Percentiles rank a stretch among this genome's conserved stretches.
Conservation (phyloP, 2,113 vertebrate species). For the Equus przewalskii region DNA sequence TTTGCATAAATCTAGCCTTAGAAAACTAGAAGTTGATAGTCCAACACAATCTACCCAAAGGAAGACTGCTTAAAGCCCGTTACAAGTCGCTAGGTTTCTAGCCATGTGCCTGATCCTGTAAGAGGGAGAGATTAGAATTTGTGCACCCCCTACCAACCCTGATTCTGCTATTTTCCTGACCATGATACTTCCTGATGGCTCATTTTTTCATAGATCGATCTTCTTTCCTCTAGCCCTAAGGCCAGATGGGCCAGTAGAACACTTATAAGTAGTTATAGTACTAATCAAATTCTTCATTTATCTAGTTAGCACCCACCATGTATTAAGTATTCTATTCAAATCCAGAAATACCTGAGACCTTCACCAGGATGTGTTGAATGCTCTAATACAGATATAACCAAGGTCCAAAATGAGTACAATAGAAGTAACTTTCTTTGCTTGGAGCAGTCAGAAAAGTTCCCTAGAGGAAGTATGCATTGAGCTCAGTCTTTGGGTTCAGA, state of each 20-base stretch:
- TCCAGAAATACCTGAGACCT: neutral
- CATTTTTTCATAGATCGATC: neutral
- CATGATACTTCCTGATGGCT: neutral
- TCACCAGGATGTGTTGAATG: neutral
- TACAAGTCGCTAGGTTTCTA: neutral
- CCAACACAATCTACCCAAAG: neutral
- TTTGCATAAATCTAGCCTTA: neutral
- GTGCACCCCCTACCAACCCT: neutral
- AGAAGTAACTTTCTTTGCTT: neutral
- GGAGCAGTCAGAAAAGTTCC: neutral
- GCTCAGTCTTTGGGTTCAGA: neutral
- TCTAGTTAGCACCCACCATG: neutral
- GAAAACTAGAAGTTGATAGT: neutral
- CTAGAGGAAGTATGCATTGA: neutral
- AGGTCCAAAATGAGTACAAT: neutral
- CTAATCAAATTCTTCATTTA: neutral
- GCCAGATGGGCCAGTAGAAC: neutral
- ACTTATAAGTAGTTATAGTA: neutral
- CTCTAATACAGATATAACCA: neutral
- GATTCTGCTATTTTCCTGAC: neutral
- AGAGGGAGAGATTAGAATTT: neutral
- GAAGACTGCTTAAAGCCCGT: neutral
- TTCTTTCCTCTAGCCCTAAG: neutral
- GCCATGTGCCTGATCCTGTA: neutral
- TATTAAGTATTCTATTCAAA: neutral